phyloP scores from a whole-genome alignment of 2,797 vertebrate genomes.

The Ptychobarbus kaznakovi region DNA sequence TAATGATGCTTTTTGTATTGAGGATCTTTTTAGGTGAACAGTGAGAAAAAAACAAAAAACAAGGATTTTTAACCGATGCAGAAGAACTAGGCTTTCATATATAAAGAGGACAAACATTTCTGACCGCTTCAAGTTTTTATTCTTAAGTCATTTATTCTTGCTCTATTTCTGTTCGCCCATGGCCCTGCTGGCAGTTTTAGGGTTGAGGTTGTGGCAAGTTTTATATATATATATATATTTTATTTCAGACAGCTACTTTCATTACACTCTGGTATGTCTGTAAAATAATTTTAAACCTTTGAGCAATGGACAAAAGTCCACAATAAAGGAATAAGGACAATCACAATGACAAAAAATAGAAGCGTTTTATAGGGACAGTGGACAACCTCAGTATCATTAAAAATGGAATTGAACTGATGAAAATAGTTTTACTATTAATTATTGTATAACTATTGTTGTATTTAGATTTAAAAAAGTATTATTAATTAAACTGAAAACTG shows the following conservation, averaged over 20 bases:
- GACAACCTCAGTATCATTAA: neutral
- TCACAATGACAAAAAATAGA: neutral
- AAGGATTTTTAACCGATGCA: neutral
- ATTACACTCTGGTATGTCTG: conserved; percentile 47
- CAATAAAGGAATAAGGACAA: conserved; percentile 10
- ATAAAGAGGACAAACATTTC: conserved; percentile 5
- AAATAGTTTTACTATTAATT: neutral
- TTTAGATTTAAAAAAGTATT: neutral
- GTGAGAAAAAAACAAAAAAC: neutral
- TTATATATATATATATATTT: conserved; percentile 6
- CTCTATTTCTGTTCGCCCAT: conserved; percentile 47
- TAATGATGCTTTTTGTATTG: neutral
- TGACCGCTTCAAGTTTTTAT: neutral
- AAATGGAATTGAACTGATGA: neutral
- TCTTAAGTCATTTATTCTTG: neutral
- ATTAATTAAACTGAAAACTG: neutral
- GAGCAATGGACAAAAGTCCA: conserved; percentile 18
- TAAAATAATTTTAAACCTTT: conserved; percentile 5
- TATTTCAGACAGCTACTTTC: conserved; percentile 28
- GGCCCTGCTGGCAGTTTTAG: conserved; percentile 35
- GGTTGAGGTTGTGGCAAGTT: conserved; percentile 39
- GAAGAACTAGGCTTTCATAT: neutral
- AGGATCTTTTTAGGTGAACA: neutral
- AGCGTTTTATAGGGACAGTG: neutral
- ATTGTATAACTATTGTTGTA: neutral